These are phyloP conservation scores for Ecdyonurus torrentis DNA, from an alignment of 2,888 invertebrate species.

Conservation along the genomic window DNA sequence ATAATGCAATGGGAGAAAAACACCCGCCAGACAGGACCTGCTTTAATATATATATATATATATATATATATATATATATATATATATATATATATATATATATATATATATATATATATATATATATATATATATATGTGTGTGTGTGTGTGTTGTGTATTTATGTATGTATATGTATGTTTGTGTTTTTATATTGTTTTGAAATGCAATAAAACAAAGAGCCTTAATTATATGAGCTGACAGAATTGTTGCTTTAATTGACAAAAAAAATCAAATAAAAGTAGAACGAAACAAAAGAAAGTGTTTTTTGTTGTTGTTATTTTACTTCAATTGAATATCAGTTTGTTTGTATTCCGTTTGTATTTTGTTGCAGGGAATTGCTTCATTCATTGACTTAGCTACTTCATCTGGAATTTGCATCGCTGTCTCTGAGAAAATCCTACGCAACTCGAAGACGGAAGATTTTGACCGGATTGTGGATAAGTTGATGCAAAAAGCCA, in stretches of 20 bases:
- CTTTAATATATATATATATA: too few species aligned
- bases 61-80: not conserved
- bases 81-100: not conserved
- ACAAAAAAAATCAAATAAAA: too few species aligned
- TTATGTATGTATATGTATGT: not conserved
- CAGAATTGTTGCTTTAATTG: not conserved
- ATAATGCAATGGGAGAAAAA: too few species aligned
- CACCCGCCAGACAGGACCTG: too few species aligned
- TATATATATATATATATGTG: not conserved
- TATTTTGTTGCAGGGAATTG: slow-evolving; percentile 37
- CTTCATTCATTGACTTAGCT: slow-evolving; percentile 35
- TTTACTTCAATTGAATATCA: not conserved
- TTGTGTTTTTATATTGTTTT: too few species aligned
- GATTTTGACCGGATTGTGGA: slow-evolving; percentile 42
- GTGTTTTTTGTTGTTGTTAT: too few species aligned
- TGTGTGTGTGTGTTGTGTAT: not conserved
- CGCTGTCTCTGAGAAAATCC: slow-evolving; percentile 37
- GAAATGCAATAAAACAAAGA: too few species aligned
- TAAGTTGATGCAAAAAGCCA: slow-evolving; percentile 35
- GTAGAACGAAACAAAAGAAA: too few species aligned
- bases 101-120: not conserved
- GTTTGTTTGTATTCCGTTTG: too few species aligned
- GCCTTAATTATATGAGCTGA: too few species aligned
- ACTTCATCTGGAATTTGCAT: slow-evolving; percentile 33
- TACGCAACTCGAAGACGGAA: slow-evolving; percentile 34